Evolutionary conservation across 1,140 invertebrate species (phyloP), one percentile per base, ranked within the genome.

Genomic region (Dendrolimus kikuchii): DNA sequence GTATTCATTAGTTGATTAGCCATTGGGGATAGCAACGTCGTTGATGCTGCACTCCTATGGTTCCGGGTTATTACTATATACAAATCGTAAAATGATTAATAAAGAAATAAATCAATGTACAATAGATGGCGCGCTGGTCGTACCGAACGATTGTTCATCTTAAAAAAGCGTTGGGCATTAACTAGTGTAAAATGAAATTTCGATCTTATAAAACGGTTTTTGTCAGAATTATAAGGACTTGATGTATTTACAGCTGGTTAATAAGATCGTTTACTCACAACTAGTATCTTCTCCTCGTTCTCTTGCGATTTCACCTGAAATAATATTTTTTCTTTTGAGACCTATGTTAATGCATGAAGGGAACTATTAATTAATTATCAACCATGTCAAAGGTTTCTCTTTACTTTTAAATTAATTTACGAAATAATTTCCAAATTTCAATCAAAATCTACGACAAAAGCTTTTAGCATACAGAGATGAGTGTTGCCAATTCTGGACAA

Each of bases 11-110:
- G 89, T 69, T 89, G 88, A 65, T 88, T 91, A 49, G 89, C 88
- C 61, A 89, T 89, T 0, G 90, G 89, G 5, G 83, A 86, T 40
- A 86, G 55, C 36, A 86, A 59, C 36, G 91, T 85, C 61, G 90
- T 91, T 43, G 91, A 90, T 60, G 91, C 91, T 64, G 90, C 92
- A 71, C 89, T 93, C 55, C 92, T 89, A 71, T 92, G 92, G 79
- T 95, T 95, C 59, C 93, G 88, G 72, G 92, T 92, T 69, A 92
- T 90, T 73, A 92, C 91, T 92, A 10, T 4, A 38, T 7, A 47
- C 38, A 85, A 54, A 5, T 23, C 23, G 23, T 40, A 42, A 46
- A 54, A 38, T 40, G 5, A 50, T n/a, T 43, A 47, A 47, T 9
- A 10, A 41, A 55, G 5, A 10, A 55, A 50, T 42, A 41, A 39